Evolutionary conservation across 2,888 invertebrate species (phyloP), one percentile per base, ranked within the genome.

Genomic region (Neria commutata): DNA sequence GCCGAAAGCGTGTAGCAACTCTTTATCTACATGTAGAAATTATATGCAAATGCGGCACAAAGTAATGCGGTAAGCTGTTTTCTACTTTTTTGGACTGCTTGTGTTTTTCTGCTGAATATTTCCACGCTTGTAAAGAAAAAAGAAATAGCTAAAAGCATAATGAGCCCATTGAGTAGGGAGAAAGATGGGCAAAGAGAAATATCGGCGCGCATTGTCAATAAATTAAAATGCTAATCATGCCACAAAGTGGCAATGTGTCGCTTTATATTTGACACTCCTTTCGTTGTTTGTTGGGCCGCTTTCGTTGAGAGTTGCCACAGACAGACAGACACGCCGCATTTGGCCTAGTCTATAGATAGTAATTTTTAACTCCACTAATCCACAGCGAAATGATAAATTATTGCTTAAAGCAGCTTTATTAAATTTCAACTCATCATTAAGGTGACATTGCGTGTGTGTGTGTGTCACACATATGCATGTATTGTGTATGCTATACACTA

Each of bases 331-430:
- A 26, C 21, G 45, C 17, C 19, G 24, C 47, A 19, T n/a, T 24
- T 24, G 14, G n/a, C 14, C 25, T 14, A 14, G 14, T 67, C 70
- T 74, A 74, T 73, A 74, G 72, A 74, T 74, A 72, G 74, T 70
- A 62, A 68, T 73, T 73, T 73, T 71, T 68, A 74, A 68, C 71
- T 64, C 65, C 64, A 62, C 75, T 73, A 72, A 72, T 75, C 75
- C 73, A 60, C 67, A 58, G 61, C 66, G 51, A 48, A 26, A 65
- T 72, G 74, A 72, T 72, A 72, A 72, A 72, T 75, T 72, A 72
- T 72, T 72, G 73, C 72, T 72, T 73, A 71, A 74, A 73, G 67
- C 75, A 68, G 74, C 75, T 73, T 72, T 75, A 73, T 72, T 66
- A 67, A 69, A 66, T 72, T 74, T 72, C 74, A 72, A 68, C 72